Evolutionary conservation across 2,888 invertebrate species (phyloP), one percentile per base, ranked within the genome.

Genomic region (Crepidodera aurea): DNA sequence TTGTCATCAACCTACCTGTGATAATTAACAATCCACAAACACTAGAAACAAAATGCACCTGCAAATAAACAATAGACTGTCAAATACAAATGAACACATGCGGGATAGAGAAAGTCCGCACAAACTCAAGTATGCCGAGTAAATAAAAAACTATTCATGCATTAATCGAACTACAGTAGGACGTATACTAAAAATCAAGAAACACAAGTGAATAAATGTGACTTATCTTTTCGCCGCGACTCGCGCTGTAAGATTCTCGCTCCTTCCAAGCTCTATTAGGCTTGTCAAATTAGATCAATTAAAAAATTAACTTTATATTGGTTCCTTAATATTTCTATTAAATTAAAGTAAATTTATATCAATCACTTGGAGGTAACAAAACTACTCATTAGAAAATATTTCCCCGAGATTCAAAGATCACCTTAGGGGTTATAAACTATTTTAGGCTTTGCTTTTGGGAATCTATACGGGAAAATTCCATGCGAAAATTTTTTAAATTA

Each of bases 41-140:
- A 22, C 32, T 32, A n/a, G 19, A 54, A 50, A 58, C 37, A 50
- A 42, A 51, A 64, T 56, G 46, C 56, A 65, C 60, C 62, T 62
- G 60, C 48, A 51, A 55, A 44, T 61, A 57, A 60, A 64, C 58
- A 61, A 61, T 59, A 59, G 54, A 44, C 44, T 19, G n/a, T 40
- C 40, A 40, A 37, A 18, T 42, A 29, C 27, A 22, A 37, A 12
- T 50, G 48, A 59, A 42, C 44, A 6, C 22, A 22, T n/a, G 22
- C 42, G 16, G 25, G 44, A 8, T 44, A 22, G 40, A 22, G 53
- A 53, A 46, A 54, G 53, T 48, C 39, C 46, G 7, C 60, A 48
- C 60, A 51, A 59, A 50, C 32, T 19, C 16, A 13, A 37, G 13
- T 34, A n/a, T 2, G n/a, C 34, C n/a, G n/a, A n/a, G n/a, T n/a